A percentile compares a stretch with the other conserved stretches of the same genome.
phyloP scores from a whole-genome alignment of 2,888 invertebrate genomes.

The Yponomeuta cagnagella region DNA sequence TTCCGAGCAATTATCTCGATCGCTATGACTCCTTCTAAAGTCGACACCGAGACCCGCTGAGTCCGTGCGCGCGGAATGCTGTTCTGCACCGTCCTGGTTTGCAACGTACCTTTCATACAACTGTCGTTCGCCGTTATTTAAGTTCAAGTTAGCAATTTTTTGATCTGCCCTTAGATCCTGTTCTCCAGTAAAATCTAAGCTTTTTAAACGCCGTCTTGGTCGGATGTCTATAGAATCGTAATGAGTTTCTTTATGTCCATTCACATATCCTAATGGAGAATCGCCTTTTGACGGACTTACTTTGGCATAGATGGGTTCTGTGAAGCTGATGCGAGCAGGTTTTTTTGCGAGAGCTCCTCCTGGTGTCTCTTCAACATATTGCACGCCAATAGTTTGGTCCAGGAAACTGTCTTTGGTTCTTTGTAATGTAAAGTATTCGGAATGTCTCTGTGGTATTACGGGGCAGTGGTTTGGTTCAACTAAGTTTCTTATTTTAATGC shows the following conservation, averaged over 20 bases:
- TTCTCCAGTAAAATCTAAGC: conserved; percentile 54
- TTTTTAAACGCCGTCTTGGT: conserved; percentile 63
- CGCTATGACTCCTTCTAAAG: conserved; percentile 66
- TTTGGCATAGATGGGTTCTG: conserved; percentile 70
- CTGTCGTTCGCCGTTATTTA: conserved; percentile 60
- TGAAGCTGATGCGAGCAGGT: conserved; percentile 57
- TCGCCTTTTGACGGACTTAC: conserved; percentile 56
- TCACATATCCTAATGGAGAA: conserved; percentile 54
- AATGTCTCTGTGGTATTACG: conserved; percentile 68
- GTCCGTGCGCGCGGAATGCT: conserved; percentile 65
- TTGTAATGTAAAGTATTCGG: conserved; percentile 69
- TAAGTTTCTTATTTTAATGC: conserved; percentile 66
- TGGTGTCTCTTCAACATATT: conserved; percentile 47
- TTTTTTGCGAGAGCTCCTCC: conserved; percentile 42
- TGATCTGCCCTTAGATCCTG: conserved; percentile 45
- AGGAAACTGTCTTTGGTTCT: conserved; percentile 59
- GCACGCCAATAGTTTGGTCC: conserved; percentile 56
- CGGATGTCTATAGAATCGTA: conserved; percentile 71
- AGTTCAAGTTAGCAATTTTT: conserved; percentile 50
- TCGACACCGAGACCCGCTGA: conserved; percentile 59
- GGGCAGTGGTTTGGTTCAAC: conserved; percentile 58
- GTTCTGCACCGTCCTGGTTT: conserved; percentile 60
- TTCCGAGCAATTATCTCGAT: conserved; percentile 72
- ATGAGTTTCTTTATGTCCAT: conserved; percentile 53
- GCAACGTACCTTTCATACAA: conserved; percentile 53